Base-by-base conservation (phyloP, 2,888 invertebrate genomes). In the Galeopsomyia nigrocyanea region DNA sequence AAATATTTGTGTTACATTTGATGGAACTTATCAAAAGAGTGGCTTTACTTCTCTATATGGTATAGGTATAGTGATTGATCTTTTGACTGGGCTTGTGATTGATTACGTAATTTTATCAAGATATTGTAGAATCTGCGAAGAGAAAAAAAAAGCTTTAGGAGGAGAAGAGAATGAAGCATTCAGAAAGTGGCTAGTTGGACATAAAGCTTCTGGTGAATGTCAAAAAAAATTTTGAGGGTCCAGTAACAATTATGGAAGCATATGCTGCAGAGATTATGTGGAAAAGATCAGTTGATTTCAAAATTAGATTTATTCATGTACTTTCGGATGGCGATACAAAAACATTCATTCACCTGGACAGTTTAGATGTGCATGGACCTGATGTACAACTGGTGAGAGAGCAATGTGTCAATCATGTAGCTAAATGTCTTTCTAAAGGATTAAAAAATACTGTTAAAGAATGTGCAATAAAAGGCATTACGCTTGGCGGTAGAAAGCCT, bases 171-270 rank as follows among this genome's bases (percentile, higher is more conserved):
- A 13, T 46, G 13, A 6, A 9, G n/a, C n/a, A n/a, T n/a, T n/a
- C n/a, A n/a, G n/a, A n/a, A n/a, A 22, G 2, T 72, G 67, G 62
- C n/a, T 72, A 16, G n/a, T 57, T 19, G 6, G 51, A 2, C 72
- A 72, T 58, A 17, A 26, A 58, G 6, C 16, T 10, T 10, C 3
- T 14, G 62, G 63, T 0, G 22, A 62, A 2, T 71, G 67, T 39
- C 66, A 66, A 21, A 19, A 66, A 49, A 66, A 67, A n/a, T 39
- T 71, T 50, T 50, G 13, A 61, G 0, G 62, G 71, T 7, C 55
- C 66, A 9, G 66, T 66, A 19, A 49, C 56, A 26, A 26, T 50
- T 13, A 71, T 71, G 61, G 67, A 71, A 60, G 56, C 47, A 0
- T 10, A 49, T 9, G 66, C 71, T 3, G 62, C 66, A 5, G 66